Evolutionary conservation across 2,113 vertebrate species (phyloP), one percentile per base, ranked within the genome.

Genomic region (Centrocercus urophasianus): DNA sequence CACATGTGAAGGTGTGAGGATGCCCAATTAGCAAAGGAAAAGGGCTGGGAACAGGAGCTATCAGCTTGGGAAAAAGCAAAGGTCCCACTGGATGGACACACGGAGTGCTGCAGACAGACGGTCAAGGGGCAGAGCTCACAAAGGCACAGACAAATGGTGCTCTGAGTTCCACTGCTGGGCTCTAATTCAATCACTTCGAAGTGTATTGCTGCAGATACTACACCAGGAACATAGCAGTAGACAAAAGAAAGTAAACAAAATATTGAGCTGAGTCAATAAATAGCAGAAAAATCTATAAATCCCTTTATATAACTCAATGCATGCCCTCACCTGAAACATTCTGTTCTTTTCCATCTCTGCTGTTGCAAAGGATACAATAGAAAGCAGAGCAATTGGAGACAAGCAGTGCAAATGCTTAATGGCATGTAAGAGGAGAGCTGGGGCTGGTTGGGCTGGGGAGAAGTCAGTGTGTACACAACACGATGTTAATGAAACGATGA

Each of bases 371-470:
- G 64, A 65, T 30, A 21, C 32, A 86, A 32, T 13, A n/a, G 42
- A 90, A 90, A 81, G 36, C 67, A 91, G 63, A 95, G 81, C n/a
- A 89, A 52, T 0, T 48, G 27, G 13, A 64, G 56, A 89, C 70
- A 89, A 40, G 36, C 20, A 54, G 65, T 50, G 50, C 32, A 92
- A 96, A 87, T 73, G 70, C 45, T 93, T 90, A 93, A 89, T 43
- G 71, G 54, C 50, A 92, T 0, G 0, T 24, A 86, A 65, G 73
- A 92, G 74, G 45, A 50, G 34, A 77, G 73, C n/a, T 63, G 59
- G 84, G 63, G 38, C 56, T 10, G 36, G 40, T 20, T 84, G 77
- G 40, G 36, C n/a, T 91, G 72, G 36, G 59, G 25, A 90, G 89
- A 89, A 92, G 63, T 81, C 7, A 50, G 10, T 36, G 47, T 78